Conservation (phyloP, 2,113 vertebrate genomes). For the Tychaedon coryphoeus region DNA sequence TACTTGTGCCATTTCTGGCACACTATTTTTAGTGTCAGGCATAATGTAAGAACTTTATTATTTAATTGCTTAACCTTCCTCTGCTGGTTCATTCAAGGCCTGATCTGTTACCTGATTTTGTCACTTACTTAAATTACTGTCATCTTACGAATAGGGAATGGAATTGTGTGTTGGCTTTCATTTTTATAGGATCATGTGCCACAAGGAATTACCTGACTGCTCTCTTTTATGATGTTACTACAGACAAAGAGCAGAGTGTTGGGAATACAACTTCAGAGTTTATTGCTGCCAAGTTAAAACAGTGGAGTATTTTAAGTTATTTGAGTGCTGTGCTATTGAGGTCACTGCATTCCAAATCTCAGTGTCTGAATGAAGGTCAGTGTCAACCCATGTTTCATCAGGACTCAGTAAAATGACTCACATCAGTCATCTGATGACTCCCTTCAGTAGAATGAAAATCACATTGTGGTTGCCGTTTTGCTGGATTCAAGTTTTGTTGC, state of each 20-base stretch:
- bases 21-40: background rate
- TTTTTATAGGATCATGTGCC: background rate
- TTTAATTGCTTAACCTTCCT: background rate
- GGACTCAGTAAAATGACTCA: background rate
- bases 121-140: background rate
- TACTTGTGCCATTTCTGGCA: background rate
- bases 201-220: background rate
- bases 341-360: background rate
- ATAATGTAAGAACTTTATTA: background rate
- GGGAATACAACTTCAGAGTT: background rate
- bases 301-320: background rate
- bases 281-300: background rate
- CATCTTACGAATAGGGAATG: background rate
- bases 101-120: background rate
- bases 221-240: background rate
- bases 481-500: background rate
- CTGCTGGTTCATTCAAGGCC: background rate
- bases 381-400: slow-evolving; percentile 13
- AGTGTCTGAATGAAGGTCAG: slow-evolving; percentile 24
- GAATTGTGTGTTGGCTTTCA: background rate
- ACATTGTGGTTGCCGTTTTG: background rate
- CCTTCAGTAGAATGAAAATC: background rate
- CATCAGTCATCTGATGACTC: background rate
- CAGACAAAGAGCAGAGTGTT: background rate
- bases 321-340: background rate